Percentiles rank a stretch among this genome's conserved stretches.
These are phyloP conservation scores for Struthio camelus DNA, from an alignment of 2,113 vertebrate genomes.

Conservation along the genomic window DNA sequence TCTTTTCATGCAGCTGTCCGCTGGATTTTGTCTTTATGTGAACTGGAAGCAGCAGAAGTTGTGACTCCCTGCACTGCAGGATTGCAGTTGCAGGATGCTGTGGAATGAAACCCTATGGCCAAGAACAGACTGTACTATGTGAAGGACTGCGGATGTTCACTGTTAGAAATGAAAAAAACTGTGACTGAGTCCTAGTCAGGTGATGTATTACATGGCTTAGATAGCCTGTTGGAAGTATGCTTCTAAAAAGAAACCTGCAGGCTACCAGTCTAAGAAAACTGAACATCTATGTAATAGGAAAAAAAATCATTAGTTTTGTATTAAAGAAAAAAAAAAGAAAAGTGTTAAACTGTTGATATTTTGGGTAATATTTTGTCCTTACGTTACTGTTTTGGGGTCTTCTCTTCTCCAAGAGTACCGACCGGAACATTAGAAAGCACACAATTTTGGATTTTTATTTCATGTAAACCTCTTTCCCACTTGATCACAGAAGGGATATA, in stretches of 20 bases:
- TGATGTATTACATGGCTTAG: not conserved
- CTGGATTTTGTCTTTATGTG: conserved; percentile 43
- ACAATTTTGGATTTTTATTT: not conserved
- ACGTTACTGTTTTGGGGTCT: not conserved
- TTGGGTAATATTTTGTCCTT: not conserved
- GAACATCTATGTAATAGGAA: not conserved
- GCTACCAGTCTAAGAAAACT: not conserved
- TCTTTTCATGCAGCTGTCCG: not conserved
- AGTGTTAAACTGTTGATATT: not conserved
- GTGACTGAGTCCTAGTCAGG: not conserved
- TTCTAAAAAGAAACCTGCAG: not conserved
- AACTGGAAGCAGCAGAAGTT: conserved; percentile 18
- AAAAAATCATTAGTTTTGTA: not conserved
- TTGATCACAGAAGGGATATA: not conserved
- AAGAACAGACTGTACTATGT: conserved; percentile 3
- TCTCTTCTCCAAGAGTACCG: not conserved
- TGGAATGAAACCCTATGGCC: conserved; percentile 26
- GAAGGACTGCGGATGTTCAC: not conserved
- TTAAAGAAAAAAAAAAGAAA: not conserved
- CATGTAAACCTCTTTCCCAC: not conserved
- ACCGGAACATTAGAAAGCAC: not conserved
- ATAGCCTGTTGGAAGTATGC: not conserved
- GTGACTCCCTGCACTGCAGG: not conserved
- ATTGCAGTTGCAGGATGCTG: not conserved
- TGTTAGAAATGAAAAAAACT: not conserved